Evolutionary conservation across 2,113 vertebrate species (phyloP).

Genomic region (pig (Sus scrofa)): DNA sequence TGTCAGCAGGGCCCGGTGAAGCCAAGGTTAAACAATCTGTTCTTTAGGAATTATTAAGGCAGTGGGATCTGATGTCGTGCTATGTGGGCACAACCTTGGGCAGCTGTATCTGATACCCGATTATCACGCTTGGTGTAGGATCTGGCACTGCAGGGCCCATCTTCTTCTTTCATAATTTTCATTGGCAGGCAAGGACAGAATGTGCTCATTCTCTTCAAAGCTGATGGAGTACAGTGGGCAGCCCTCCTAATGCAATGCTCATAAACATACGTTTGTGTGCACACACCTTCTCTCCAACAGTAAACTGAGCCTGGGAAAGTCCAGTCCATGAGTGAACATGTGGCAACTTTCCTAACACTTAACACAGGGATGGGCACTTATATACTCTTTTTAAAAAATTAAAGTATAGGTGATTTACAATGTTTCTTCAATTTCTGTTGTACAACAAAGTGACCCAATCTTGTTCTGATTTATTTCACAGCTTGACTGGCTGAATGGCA

Average conservation of each 20-base stretch:
- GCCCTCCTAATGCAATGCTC: background rate
- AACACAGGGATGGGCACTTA: background rate
- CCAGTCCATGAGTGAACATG: background rate
- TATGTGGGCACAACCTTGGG: background rate
- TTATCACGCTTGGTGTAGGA: background rate
- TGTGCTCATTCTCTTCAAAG: background rate
- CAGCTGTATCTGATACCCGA: background rate
- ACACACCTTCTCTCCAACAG: background rate
- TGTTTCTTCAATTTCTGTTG: too few relatives aligned
- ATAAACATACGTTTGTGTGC: rapidly evolving
- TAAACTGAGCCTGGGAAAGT: background rate
- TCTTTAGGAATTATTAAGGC: background rate
- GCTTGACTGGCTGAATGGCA: background rate
- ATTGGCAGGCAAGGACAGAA: background rate
- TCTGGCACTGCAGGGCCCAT: background rate
- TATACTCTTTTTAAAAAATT: background rate
- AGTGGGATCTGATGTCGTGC: background rate
- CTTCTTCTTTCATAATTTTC: background rate
- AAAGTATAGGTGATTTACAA: too few relatives aligned
- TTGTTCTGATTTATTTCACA: background rate
- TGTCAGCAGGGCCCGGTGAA: slow-evolving; percentile 1
- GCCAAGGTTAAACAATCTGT: slow-evolving; percentile 21
- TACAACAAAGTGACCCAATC: too few relatives aligned
- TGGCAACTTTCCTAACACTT: background rate
- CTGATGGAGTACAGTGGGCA: background rate